Conservation (phyloP, 1,140 invertebrate genomes). For the Dinoponera quadriceps region DNA sequence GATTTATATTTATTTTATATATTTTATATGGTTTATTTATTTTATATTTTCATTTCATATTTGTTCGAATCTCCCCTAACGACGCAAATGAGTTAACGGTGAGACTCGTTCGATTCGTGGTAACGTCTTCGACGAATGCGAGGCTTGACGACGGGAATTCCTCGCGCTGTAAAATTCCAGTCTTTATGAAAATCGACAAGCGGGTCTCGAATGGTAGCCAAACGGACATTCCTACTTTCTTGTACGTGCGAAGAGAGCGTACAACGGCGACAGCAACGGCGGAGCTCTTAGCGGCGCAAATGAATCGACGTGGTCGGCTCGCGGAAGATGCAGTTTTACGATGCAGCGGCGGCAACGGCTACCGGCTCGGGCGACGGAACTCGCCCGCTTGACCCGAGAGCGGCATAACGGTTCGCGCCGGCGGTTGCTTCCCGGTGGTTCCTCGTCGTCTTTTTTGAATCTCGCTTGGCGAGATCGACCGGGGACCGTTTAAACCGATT, state of each 20-base stretch:
- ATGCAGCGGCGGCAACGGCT: constrained; percentile 49
- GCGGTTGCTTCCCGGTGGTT: constrained; percentile 61
- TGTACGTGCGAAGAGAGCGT: neutral
- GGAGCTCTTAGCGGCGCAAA: neutral
- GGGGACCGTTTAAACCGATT: constrained; percentile 68
- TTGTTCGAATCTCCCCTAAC: too few relatives aligned
- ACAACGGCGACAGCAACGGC: neutral
- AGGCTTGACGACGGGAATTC: neutral
- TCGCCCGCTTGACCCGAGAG: constrained; percentile 66
- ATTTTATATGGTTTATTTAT: too few relatives aligned
- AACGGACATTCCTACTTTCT: neutral
- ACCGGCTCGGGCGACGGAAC: constrained; percentile 43
- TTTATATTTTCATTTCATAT: too few relatives aligned
- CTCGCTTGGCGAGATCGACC: constrained; percentile 41
- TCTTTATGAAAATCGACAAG: neutral
- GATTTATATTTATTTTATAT: too few relatives aligned
- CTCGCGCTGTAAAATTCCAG: too few relatives aligned
- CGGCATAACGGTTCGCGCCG: constrained; percentile 65
- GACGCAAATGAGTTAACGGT: too few relatives aligned
- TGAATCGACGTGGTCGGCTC: neutral
- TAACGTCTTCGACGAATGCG: too few relatives aligned
- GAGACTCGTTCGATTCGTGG: too few relatives aligned
- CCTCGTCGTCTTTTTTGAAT: constrained; percentile 63
- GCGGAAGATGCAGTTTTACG: constrained; percentile 61
- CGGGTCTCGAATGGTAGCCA: neutral